Conservation (phyloP, 2,113 vertebrate genomes). For the Hipposideros armiger region DNA sequence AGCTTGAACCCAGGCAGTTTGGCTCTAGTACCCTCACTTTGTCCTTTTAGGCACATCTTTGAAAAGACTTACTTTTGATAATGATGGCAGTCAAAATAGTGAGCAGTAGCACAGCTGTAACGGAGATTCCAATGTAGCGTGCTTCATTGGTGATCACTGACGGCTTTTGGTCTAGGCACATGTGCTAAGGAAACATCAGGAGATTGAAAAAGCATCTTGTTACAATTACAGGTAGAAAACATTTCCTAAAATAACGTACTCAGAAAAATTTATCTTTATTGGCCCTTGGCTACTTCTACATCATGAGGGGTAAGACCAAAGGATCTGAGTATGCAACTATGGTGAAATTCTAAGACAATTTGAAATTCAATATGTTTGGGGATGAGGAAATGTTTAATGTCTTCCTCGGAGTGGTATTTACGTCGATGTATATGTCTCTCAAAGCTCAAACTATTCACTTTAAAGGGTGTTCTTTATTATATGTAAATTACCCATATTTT, state of each 20-base stretch:
- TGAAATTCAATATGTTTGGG: neutral
- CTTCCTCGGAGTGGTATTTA: neutral
- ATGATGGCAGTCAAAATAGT: constrained; percentile 62
- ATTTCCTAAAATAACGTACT: neutral
- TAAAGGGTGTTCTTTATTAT: neutral
- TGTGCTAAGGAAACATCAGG: constrained; percentile 63
- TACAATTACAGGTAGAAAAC: constrained; percentile 13
- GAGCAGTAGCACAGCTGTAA: constrained; percentile 6
- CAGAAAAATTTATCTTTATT: neutral
- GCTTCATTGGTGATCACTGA: neutral
- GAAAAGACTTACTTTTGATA: constrained; percentile 77
- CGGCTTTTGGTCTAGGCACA: fast-evolving
- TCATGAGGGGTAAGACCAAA: neutral
- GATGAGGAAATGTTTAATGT: neutral
- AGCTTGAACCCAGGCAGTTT: neutral
- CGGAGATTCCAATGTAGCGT: constrained; percentile 53
- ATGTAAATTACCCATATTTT: neutral
- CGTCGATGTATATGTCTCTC: neutral
- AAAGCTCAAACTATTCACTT: neutral
- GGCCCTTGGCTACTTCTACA: neutral
- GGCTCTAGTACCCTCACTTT: neutral
- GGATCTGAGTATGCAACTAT: neutral
- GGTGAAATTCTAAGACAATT: neutral
- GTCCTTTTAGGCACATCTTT: neutral
- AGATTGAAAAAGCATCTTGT: neutral